phyloP scores from a whole-genome alignment of 2,797 vertebrate species.

The Orientallactaga sibirica region DNA sequence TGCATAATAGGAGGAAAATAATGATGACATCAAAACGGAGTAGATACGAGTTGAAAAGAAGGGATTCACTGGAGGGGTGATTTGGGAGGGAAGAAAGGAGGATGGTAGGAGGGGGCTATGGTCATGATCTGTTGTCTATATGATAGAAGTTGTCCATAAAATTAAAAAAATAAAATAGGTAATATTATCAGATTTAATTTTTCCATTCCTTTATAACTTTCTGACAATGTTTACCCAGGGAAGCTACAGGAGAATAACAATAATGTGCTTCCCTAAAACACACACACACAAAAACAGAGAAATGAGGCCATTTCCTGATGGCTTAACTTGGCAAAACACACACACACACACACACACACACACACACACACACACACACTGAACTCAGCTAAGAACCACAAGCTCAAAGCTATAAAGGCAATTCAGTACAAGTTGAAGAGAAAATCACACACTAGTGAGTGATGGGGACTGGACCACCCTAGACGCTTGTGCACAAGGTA shows the following conservation, averaged over 20 bases:
- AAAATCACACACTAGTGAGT: not conserved
- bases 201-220: not conserved
- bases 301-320: not conserved
- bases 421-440: not conserved
- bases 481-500: no score
- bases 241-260: not conserved
- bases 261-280: not conserved
- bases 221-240: not conserved
- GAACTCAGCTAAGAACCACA: not conserved
- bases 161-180: slow-evolving; percentile 9
- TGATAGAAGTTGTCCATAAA: not conserved
- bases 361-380: not conserved
- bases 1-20: no score
- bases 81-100: no score
- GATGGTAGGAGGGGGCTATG: no score
- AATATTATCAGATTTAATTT: not conserved
- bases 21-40: no score
- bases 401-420: not conserved
- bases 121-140: no score
- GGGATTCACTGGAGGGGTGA: no score
- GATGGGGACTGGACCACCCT: not conserved
- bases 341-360: not conserved
- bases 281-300: not conserved
- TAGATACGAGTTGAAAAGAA: no score
- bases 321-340: not conserved